phyloP scores from a whole-genome alignment of 1,140 invertebrate genomes.

The Panagrolaimus sp. region DNA sequence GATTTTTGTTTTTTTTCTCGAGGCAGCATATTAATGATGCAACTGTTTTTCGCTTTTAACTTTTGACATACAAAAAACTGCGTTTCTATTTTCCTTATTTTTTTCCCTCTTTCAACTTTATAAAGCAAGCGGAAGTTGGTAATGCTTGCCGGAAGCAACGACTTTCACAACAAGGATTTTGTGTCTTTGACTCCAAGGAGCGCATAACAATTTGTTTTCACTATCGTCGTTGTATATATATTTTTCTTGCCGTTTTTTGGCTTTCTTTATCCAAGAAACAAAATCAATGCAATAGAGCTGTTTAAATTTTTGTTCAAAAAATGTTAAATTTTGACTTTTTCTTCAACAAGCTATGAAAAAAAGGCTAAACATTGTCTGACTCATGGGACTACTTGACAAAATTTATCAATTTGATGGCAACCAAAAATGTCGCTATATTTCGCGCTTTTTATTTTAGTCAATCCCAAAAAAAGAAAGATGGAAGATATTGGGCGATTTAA shows the following conservation, averaged over 20 bases:
- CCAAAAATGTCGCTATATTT: slow-evolving; percentile 9
- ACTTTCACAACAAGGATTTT: slow-evolving; percentile 16
- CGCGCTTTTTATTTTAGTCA: not conserved
- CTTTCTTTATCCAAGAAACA: too few relatives aligned
- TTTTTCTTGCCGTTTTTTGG: too few relatives aligned
- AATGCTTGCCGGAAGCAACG: not conserved
- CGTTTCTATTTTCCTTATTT: not conserved
- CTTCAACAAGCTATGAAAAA: too few relatives aligned
- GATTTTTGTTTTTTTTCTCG: not conserved
- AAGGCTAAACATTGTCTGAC: not conserved
- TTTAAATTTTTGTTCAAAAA: too few relatives aligned
- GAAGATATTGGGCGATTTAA: not conserved
- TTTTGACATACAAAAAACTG: slow-evolving; percentile 11
- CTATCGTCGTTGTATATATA: too few relatives aligned
- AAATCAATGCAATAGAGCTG: too few relatives aligned
- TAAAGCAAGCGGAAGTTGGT: too few relatives aligned
- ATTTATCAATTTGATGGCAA: slow-evolving; percentile 18
- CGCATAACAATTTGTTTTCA: too few relatives aligned
- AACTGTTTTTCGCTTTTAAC: not conserved
- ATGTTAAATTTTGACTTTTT: too few relatives aligned
- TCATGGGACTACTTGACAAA: slow-evolving; percentile 17
- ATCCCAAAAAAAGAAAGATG: slow-evolving; percentile 5
- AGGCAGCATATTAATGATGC: slow-evolving; percentile 6
- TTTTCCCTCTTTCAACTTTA: too few relatives aligned
- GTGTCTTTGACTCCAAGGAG: too few relatives aligned